phyloP scores from a whole-genome alignment of 2,113 vertebrate species.

The Dasypus novemcinctus region DNA sequence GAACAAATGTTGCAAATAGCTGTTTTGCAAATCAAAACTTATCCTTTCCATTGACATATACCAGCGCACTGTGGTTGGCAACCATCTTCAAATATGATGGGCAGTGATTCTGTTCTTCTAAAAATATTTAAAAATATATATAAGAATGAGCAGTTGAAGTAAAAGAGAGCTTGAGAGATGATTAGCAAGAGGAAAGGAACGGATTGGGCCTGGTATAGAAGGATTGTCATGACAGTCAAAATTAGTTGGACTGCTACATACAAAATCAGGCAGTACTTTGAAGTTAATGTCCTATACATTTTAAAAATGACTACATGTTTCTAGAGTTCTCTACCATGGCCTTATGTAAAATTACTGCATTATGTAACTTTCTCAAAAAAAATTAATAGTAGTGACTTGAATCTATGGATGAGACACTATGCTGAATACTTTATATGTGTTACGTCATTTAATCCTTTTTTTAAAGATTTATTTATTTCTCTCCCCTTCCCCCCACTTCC shows the following conservation, averaged over 20 bases:
- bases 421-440: neutral
- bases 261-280: slow-evolving; percentile 9
- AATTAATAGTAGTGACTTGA: neutral
- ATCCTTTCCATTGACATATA: neutral
- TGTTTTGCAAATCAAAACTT: slow-evolving; percentile 67
- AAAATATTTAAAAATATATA: neutral
- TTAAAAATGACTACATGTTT: neutral
- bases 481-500: too few relatives aligned
- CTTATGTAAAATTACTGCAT: neutral
- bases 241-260: neutral
- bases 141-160: neutral
- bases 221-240: neutral
- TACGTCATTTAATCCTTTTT: neutral
- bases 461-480: too few relatives aligned
- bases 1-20: slow-evolving; percentile 44
- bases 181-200: neutral
- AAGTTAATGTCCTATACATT: neutral
- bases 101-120: neutral
- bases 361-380: slow-evolving; percentile 8
- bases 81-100: neutral
- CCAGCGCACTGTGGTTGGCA: too few relatives aligned
- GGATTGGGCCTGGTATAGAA: neutral
- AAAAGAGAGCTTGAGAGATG: neutral
- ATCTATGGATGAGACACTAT: neutral
- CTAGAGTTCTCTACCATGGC: neutral